A percentile compares a stretch with the other conserved stretches of the same genome.
phyloP scores from a whole-genome alignment of 23 tunicate genomes.

The Halocynthia roretzi region DNA sequence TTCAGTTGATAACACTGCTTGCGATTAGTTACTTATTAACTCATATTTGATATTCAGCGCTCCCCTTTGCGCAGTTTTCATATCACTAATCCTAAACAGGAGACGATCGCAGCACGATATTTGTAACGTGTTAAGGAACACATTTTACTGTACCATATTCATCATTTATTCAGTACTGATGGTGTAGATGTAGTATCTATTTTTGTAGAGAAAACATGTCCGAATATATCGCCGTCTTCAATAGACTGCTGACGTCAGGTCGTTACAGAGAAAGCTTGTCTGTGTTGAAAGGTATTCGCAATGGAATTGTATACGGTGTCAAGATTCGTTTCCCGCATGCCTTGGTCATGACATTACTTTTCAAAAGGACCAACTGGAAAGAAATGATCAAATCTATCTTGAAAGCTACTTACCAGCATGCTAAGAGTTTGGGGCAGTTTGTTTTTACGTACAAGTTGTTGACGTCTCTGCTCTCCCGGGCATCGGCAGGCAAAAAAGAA shows the following conservation, averaged over 20 bases:
- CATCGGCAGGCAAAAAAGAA: constrained; percentile 34
- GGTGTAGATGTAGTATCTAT: too few species aligned
- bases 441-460: constrained; percentile 63
- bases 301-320: constrained; percentile 90
- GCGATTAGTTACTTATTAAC: too few species aligned
- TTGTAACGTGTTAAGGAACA: too few species aligned
- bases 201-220: too few species aligned
- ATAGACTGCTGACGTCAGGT: constrained; percentile 38
- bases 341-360: constrained; percentile 84
- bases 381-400: constrained; percentile 15
- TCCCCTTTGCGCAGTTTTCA: too few species aligned
- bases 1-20: too few species aligned
- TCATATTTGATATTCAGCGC: too few species aligned
- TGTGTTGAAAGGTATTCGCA: constrained; percentile 73
- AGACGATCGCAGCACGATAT: too few species aligned
- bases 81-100: too few species aligned
- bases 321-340: constrained; percentile 93
- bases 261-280: constrained; percentile 40
- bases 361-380: constrained; percentile 7
- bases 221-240: constrained; percentile 13
- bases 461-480: not conserved
- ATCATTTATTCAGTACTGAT: too few species aligned
- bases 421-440: constrained; percentile 69
- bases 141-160: too few species aligned
- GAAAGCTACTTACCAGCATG: constrained; percentile 80